Conservation (phyloP, 2,888 invertebrate genomes). For the Habroteleia sp. region DNA sequence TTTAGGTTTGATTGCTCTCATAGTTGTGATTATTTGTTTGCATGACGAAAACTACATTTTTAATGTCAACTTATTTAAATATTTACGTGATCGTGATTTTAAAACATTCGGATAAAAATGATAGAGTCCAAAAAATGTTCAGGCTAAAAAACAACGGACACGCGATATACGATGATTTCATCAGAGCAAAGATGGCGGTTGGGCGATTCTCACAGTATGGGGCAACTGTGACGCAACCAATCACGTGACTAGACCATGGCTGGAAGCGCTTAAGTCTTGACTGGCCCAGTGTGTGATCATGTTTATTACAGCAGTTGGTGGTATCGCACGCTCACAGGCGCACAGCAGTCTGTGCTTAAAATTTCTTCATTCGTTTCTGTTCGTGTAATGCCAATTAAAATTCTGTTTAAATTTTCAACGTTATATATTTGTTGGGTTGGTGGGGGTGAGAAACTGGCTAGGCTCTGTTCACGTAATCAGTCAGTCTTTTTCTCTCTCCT, state of each 20-base stretch:
- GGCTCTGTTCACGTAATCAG: conserved; percentile 83
- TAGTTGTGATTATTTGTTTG: no score
- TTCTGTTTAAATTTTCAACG: conserved; percentile 7
- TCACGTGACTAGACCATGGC: conserved; percentile 80
- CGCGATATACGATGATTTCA: conserved; percentile 56
- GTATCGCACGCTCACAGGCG: conserved; percentile 56
- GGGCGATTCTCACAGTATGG: conserved; percentile 72
- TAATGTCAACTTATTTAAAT: no score
- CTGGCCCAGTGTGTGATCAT: conserved; percentile 70
- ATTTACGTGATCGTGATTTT: no score
- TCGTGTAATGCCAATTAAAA: background rate
- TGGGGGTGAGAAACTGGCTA: conserved; percentile 87
- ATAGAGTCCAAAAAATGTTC: conserved; percentile 2
- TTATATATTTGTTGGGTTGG: conserved; percentile 75
- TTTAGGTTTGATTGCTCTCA: no score
- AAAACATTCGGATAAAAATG: background rate
- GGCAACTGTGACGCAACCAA: conserved; percentile 79
- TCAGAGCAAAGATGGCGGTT: conserved; percentile 76
- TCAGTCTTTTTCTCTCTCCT: conserved; percentile 92
- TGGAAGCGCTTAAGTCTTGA: conserved; percentile 70
- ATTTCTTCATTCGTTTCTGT: conserved; percentile 57
- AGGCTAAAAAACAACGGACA: conserved; percentile 45
- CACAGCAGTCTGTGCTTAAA: conserved; percentile 15
- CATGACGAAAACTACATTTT: no score
- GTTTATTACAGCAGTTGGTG: conserved; percentile 77